Base-by-base conservation (phyloP, 2,797 vertebrate genomes). In the Strix occidentalis region DNA sequence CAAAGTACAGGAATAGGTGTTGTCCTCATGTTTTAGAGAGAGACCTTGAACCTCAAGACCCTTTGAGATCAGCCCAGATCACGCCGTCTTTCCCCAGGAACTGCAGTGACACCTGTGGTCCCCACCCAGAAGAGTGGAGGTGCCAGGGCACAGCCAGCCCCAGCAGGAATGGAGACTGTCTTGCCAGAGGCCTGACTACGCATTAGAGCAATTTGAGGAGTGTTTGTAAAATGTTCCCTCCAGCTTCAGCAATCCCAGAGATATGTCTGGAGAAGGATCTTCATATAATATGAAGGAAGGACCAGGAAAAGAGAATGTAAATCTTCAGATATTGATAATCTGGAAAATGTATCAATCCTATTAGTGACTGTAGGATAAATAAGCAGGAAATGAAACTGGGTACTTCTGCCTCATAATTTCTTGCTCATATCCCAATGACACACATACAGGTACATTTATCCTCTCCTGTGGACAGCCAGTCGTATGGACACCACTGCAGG, bases 1-100 rank as follows among this genome's bases (percentile, higher is more conserved):
- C 14, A 6, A 9, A 83, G 16, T 5, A 19, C 21, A 56, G 31
- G 28, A 41, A 24, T 13, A 39, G 16, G 6, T 14, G 17, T 7
- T 72, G 16, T 63, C 17, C 46, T 77, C 2, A 0, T 12, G 4
- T 35, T 28, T 50, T 31, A 41, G 29, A 68, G 45, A 24, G 20
- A 89, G 48, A 37, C 23, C 24, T 56, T 25, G n/a, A 81, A 48
- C 29, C 56, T 29, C 29, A 13, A 56, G 68, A 13, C 8, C 6
- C 31, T 71, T 63, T 41, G 68, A 56, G 24, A 20, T 25, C 39
- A 69, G 33, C 39, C 25, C 46, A 33, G 20, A 9, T 33, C 28
- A 10, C 0, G 37, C 29, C 10, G 2, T 7, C 54, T 35, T 61
- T 23, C 63, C 23, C 26, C 26, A 3, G 0, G 19, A 39, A 7